A percentile compares a stretch with the other conserved stretches of the same genome.
phyloP scores from a whole-genome alignment of 2,113 vertebrate genomes.

The Myrmecophaga tridactyla region DNA sequence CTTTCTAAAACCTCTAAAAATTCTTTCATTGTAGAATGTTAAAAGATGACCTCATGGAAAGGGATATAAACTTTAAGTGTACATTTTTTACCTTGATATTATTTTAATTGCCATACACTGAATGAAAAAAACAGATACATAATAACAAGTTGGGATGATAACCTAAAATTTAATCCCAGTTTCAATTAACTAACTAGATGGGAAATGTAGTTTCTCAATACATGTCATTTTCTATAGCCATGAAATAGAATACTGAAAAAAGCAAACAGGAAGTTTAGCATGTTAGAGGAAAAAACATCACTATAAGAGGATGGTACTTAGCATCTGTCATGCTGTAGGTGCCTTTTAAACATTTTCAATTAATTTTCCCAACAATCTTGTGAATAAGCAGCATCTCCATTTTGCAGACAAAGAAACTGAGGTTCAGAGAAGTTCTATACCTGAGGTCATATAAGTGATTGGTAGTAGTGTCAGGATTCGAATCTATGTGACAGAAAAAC shows the following conservation, averaged over 20 bases:
- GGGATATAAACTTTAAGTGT: neutral
- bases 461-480: neutral
- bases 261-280: neutral
- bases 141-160: neutral
- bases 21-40: constrained; percentile 41
- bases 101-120: constrained; percentile 13
- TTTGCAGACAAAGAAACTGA: neutral
- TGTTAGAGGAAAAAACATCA: neutral
- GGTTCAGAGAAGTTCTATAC: neutral
- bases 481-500: neutral
- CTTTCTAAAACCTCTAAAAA: constrained; percentile 20
- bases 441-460: neutral
- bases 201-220: neutral
- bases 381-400: neutral
- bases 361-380: neutral
- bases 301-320: neutral
- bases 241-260: constrained; percentile 12
- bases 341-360: neutral
- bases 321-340: neutral
- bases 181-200: constrained; percentile 10
- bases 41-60: constrained; percentile 13
- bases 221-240: neutral
- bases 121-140: neutral
- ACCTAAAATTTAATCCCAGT: constrained; percentile 25
- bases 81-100: constrained; percentile 26